Evolutionary conservation across 2,113 vertebrate species (phyloP).

Genomic region (Rhodinocichla rosea): DNA sequence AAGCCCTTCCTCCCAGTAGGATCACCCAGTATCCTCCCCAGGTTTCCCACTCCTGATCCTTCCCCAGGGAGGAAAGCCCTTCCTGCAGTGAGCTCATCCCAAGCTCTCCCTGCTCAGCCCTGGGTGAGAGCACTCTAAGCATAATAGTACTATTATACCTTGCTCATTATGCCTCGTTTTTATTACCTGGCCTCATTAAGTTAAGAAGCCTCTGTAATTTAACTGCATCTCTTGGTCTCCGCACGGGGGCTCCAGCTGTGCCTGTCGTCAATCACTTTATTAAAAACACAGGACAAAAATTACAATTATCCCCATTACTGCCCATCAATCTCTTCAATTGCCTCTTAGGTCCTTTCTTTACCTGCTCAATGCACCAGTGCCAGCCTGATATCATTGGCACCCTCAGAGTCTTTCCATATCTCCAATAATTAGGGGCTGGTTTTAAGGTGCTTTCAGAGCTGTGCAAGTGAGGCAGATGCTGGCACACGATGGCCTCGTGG

Average conservation of each 20-base stretch:
- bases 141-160: conserved; percentile 15
- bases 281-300: conserved; percentile 55
- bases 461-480: background rate
- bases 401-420: background rate
- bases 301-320: conserved; percentile 11
- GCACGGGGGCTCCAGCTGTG: background rate
- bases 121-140: background rate
- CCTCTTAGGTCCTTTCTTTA: conserved; percentile 28
- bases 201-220: conserved; percentile 47
- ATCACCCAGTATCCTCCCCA: background rate
- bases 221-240: conserved; percentile 42
- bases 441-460: background rate
- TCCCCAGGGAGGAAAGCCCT: background rate
- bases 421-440: background rate
- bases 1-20: background rate
- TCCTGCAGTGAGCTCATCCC: background rate
- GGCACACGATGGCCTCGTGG: background rate
- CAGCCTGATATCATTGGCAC: background rate
- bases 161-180: conserved; percentile 43
- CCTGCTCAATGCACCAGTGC: conserved; percentile 18
- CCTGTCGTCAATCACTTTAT: background rate
- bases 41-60: background rate
- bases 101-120: background rate
- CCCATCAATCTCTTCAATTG: conserved; percentile 29
- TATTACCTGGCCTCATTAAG: conserved; percentile 48